These are phyloP conservation scores for Dryococelus australis DNA, from an alignment of 2,888 invertebrate species.

Conservation along the genomic window DNA sequence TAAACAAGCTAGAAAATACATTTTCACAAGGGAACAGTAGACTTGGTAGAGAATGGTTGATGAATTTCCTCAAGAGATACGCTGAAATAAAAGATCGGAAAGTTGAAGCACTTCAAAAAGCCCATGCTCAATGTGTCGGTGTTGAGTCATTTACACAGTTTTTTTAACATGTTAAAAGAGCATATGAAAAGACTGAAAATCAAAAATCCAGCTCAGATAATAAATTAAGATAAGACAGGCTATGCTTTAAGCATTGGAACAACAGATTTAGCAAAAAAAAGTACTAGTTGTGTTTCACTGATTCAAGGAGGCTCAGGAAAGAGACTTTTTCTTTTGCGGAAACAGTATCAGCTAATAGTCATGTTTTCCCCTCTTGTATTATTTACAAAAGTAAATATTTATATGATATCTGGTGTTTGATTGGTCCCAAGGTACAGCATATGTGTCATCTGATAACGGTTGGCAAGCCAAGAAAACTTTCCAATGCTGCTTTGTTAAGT, in stretches of 20 bases:
- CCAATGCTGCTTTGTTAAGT: background rate
- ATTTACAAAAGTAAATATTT: conserved; percentile 12
- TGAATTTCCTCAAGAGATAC: background rate
- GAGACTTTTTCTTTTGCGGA: background rate
- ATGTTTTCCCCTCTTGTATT: background rate
- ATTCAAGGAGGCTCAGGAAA: background rate
- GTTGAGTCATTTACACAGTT: background rate
- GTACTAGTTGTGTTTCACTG: background rate
- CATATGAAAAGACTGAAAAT: background rate
- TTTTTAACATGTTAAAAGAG: background rate
- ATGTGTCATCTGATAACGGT: background rate
- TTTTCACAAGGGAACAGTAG: background rate
- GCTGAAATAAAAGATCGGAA: background rate
- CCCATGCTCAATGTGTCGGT: background rate
- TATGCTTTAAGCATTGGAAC: background rate
- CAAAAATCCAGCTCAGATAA: background rate
- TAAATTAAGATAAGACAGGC: background rate
- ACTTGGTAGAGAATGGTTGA: conserved; percentile 12
- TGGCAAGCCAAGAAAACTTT: background rate
- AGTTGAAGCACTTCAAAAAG: background rate
- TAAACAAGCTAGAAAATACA: background rate
- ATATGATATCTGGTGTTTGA: too few relatives aligned
- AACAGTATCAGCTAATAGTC: background rate
- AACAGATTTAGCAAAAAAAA: background rate
- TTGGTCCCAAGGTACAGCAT: background rate